phyloP scores from a whole-genome alignment of 1,140 invertebrate species.

The Episyrphus balteatus region DNA sequence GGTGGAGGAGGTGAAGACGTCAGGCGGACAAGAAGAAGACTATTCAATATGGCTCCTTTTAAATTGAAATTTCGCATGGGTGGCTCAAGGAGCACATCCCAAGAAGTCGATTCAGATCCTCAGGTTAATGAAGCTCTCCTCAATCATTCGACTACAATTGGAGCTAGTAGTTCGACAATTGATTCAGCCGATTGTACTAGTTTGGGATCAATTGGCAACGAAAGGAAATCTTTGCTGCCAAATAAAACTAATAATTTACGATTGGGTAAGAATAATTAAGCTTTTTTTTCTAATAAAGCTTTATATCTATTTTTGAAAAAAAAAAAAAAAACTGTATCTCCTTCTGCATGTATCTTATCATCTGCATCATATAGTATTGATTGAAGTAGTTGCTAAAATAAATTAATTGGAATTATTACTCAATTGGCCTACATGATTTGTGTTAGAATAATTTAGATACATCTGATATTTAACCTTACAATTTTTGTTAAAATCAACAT shows the following conservation, averaged over 20 bases:
- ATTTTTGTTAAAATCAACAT: too few species aligned
- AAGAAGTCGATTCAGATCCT: constrained; percentile 34
- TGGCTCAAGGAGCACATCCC: constrained; percentile 31
- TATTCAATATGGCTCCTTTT: constrained; percentile 27
- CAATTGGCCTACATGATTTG: too few species aligned
- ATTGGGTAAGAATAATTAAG: constrained; percentile 24
- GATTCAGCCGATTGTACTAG: constrained; percentile 32
- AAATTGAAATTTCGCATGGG: constrained; percentile 37
- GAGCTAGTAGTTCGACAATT: constrained; percentile 32
- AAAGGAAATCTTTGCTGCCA: constrained; percentile 26
- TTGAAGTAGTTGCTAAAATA: too few species aligned
- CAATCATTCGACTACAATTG: constrained; percentile 17
- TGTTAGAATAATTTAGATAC: too few species aligned
- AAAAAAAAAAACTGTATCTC: too few species aligned
- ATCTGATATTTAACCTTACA: too few species aligned
- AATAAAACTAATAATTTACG: constrained; percentile 27
- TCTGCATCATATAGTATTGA: too few species aligned
- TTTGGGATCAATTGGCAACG: constrained; percentile 27
- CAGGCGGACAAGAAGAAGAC: too few species aligned
- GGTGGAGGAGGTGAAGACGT: too few species aligned
- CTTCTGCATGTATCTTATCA: too few species aligned
- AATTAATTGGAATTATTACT: too few species aligned
- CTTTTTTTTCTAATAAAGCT: neutral
- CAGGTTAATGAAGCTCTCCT: constrained; percentile 31
- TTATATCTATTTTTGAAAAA: too few species aligned